Base-by-base conservation (phyloP, 2,797 vertebrate species). In the Chromis chromis region DNA sequence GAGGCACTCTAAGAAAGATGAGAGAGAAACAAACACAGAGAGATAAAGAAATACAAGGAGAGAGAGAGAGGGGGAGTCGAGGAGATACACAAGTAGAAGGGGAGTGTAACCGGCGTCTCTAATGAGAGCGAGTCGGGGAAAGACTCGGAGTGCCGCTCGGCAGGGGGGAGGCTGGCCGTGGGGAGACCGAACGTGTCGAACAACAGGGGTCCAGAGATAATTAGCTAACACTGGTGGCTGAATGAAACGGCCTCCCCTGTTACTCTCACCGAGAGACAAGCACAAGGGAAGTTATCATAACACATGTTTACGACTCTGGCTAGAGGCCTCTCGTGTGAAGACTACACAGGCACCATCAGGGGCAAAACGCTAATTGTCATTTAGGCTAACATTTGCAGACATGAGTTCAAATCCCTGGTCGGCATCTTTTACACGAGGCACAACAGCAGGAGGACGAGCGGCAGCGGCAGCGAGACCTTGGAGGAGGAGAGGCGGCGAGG, bases 181-280 rank as follows among this genome's bases (percentile, higher is more conserved):
- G 79, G 82, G 78, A 85, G 65, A 49, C 42, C 40, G 48, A 81
- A 81, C 50, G 33, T 83, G 88, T 78, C 48, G 58, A 82, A 48
- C 92, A 82, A 83, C 83, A 46, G 89, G 90, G 81, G 85, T 82
- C 75, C 66, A 68, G 84, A 85, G 85, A 87, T 94, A 92, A 93
- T 93, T 89, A 92, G 90, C 84, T 61, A 68, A 91, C 86, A 88
- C 72, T 75, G 69, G 81, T 80, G 80, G 72, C 76, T 80, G 73
- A 89, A 82, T 82, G 79, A 84, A 85, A 71, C 67, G 4, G 64
- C 50, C 69, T 74, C 59, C 70, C 72, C 67, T 24, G 70, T n/a
- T 59, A 54, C 74, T 59, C 68, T 65, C 61, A 46, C 75, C 44
- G 57, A 79, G 84, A 85, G 81, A 83, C 56, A 52, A 78, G 72